Evolutionary conservation across 2,888 invertebrate genomes (phyloP).

Genomic region (Congeria kusceri): DNA sequence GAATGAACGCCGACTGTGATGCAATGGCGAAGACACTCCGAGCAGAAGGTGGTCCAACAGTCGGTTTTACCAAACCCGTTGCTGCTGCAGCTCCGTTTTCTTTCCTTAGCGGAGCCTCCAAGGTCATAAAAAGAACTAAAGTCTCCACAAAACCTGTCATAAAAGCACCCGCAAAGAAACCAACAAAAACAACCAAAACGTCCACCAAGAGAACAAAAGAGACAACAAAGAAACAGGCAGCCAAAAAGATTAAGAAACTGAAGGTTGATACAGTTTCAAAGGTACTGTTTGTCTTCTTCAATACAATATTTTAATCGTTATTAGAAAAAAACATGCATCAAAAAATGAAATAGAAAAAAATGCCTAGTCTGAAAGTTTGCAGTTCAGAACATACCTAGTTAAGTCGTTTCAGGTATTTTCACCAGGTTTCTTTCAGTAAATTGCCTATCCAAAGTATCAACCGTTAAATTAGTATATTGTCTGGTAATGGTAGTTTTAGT

Average conservation of each 20-base stretch:
- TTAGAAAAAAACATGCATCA: too few species aligned
- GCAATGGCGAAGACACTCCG: slow-evolving; percentile 16
- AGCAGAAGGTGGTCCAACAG: neutral
- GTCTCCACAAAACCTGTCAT: neutral
- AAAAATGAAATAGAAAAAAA: too few species aligned
- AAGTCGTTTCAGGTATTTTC: too few species aligned
- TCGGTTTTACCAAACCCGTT: neutral
- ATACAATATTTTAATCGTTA: neutral
- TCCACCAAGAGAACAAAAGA: neutral
- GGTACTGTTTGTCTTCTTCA: neutral
- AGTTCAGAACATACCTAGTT: too few species aligned
- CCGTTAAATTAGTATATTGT: too few species aligned
- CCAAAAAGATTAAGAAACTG: slow-evolving; percentile 14
- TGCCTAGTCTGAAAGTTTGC: too few species aligned
- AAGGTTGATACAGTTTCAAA: slow-evolving; percentile 16
- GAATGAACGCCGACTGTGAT: slow-evolving; percentile 27
- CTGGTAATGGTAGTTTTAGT: too few species aligned
- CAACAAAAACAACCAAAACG: neutral
- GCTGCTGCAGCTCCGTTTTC: too few species aligned
- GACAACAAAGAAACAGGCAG: slow-evolving; percentile 15
- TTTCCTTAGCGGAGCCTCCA: too few species aligned
- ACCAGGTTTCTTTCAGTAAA: too few species aligned
- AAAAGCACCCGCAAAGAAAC: slow-evolving; percentile 1
- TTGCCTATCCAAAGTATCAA: too few species aligned
- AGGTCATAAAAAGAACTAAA: too few species aligned